Evolutionary conservation across 2,113 vertebrate species (phyloP).

Genomic region (Actenoides lindsayi): DNA sequence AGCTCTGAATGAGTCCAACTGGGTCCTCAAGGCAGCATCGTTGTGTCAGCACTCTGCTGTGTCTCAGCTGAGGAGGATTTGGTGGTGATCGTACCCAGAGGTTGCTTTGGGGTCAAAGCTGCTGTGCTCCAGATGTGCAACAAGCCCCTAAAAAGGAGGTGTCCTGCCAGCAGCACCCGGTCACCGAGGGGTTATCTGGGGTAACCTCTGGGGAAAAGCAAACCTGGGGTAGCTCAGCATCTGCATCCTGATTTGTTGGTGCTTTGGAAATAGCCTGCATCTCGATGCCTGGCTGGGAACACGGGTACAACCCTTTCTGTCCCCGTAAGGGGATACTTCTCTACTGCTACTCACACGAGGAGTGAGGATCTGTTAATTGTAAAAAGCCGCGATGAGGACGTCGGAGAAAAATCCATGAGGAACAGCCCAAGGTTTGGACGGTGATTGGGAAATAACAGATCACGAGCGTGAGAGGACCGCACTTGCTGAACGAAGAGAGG

Average conservation of each 20-base stretch:
- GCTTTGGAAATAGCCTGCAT: not conserved
- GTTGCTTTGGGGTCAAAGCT: not conserved
- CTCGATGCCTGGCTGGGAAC: not conserved
- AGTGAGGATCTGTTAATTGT: not conserved
- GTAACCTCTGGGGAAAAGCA: fast-evolving
- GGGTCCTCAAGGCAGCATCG: not conserved
- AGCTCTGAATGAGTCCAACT: fast-evolving
- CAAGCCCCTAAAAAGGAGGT: not conserved
- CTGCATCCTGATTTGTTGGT: not conserved
- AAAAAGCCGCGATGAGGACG: fast-evolving
- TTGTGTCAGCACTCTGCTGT: fast-evolving
- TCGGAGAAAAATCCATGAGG: not conserved
- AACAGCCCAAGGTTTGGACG: not conserved
- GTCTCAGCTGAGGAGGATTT: not conserved
- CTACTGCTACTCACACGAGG: fast-evolving
- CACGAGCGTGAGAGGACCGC: fast-evolving
- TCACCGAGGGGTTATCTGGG: not conserved
- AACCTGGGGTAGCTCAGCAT: not conserved
- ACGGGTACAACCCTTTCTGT: not conserved
- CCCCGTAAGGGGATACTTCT: not conserved
- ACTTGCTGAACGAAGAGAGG: not conserved
- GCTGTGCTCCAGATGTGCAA: not conserved
- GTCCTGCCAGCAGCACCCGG: fast-evolving
- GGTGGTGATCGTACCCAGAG: fast-evolving
- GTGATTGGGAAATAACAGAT: not conserved